A percentile compares a stretch with the other conserved stretches of the same genome.
These are phyloP conservation scores for Coenonympha glycerion DNA, from an alignment of 2,888 invertebrate genomes.

Conservation along the genomic window DNA sequence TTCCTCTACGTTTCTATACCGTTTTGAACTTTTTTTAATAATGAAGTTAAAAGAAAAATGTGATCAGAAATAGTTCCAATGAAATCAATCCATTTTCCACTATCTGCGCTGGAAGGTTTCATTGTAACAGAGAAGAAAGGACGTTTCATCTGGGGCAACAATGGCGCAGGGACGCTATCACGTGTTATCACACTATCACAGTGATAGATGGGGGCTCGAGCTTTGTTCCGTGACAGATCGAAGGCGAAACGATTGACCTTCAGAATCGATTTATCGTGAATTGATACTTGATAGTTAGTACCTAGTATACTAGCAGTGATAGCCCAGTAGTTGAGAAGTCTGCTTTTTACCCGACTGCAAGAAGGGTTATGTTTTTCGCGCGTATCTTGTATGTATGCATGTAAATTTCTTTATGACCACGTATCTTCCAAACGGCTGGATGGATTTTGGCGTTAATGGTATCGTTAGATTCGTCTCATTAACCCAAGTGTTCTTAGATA, in stretches of 20 bases:
- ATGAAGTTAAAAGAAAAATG: neutral
- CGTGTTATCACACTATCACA: constrained; percentile 48
- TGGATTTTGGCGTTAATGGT: too few species aligned
- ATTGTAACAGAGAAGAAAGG: constrained; percentile 3
- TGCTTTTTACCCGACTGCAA: too few species aligned
- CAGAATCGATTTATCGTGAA: constrained; percentile 24
- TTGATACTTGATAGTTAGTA: constrained; percentile 11
- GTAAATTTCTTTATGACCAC: too few species aligned
- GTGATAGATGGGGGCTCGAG: constrained; percentile 43
- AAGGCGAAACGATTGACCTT: constrained; percentile 27
- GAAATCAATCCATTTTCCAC: constrained; percentile 8
- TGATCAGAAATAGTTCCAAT: neutral
- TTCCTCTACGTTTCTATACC: too few species aligned
- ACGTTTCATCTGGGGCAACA: constrained; percentile 14
- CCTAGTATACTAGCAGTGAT: too few species aligned
- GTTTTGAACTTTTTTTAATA: too few species aligned
- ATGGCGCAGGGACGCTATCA: constrained; percentile 10
- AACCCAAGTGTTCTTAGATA: too few species aligned
- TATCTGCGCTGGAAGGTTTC: constrained; percentile 1
- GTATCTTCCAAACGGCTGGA: too few species aligned
- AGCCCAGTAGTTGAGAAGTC: too few species aligned
- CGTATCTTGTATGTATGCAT: too few species aligned
- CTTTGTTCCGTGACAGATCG: constrained; percentile 51
- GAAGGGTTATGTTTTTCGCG: too few species aligned
- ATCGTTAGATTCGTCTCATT: too few species aligned